Base-by-base conservation (phyloP, 92 coral and sea anemone genomes). In the Palythoa grandis region DNA sequence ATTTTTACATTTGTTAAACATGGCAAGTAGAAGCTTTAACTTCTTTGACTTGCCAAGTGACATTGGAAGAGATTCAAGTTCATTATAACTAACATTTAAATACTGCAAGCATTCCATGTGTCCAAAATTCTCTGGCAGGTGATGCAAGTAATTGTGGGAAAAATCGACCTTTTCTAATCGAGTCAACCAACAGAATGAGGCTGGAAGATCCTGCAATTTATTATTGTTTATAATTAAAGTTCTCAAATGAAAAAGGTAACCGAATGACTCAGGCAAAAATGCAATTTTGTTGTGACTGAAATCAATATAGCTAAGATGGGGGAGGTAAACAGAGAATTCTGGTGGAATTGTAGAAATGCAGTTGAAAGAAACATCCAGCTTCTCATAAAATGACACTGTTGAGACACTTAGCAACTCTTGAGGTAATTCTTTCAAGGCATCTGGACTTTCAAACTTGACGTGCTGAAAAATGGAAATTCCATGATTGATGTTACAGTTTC, bases 221-320 rank as follows among this genome's bases (percentile, higher is more conserved):
- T 96, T 96, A 79, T 96, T 95, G 76, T 92, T 95, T 78, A 96
- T 82, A 24, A 91, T 85, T 68, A 96, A 89, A 19, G 98, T 93
- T 85, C 91, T 88, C 68, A 96, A 89, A 83, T 96, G 98, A 72
- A 92, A 91, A 58, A 96, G 83, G 58, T 92, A 91, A 43, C 98
- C 96, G 91, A 96, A 94, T 68, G 98, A 95, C 47, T 96, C 98
- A 20, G 98, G 98, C 71, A 96, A 87, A 77, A 63, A 86, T 38
- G 89, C 11, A 35, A 96, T 88, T 37, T 88, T 82, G 88, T 96
- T 96, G 82, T 92, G 92, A 86, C 98, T 96, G 72, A 96, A 74
- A 76, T 96, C 98, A 72, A 96, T 66, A 87, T 88, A 89, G 24
- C 89, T 91, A 40, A 96, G 87, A 78, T 96, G 98, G n/a, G 98